phyloP scores from a whole-genome alignment of 2,888 invertebrate genomes.

The Volucella bombylans region DNA sequence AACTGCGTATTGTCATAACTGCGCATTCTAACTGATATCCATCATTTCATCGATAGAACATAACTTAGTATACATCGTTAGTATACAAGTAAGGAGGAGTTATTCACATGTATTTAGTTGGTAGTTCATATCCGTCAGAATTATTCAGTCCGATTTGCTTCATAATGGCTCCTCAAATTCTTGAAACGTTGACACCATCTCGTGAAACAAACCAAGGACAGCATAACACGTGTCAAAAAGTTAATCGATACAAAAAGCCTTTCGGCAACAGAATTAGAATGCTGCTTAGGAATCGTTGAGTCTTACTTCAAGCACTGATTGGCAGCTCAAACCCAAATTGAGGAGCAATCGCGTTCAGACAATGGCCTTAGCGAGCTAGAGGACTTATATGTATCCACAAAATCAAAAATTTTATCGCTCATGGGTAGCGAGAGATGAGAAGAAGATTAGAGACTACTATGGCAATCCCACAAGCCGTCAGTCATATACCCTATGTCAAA shows the following conservation, averaged over 20 bases:
- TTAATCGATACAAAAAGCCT: background rate
- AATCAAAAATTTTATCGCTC: slow-evolving; percentile 24
- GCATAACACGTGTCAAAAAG: background rate
- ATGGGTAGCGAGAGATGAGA: slow-evolving; percentile 2
- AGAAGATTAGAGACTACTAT: slow-evolving; percentile 4
- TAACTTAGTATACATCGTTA: too few relatives aligned
- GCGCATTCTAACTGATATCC: too few relatives aligned
- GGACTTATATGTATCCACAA: slow-evolving; percentile 14
- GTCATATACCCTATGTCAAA: slow-evolving; percentile 4
- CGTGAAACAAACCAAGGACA: background rate
- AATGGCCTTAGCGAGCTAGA: slow-evolving; percentile 16
- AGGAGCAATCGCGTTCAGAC: background rate
- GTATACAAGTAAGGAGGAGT: too few relatives aligned
- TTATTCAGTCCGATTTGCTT: too few relatives aligned
- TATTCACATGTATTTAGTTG: too few relatives aligned
- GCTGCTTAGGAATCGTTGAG: too few relatives aligned
- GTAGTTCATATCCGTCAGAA: too few relatives aligned
- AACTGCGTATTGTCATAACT: too few relatives aligned
- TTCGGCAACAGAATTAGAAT: background rate
- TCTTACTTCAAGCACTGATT: background rate
- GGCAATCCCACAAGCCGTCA: background rate
- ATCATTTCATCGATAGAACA: too few relatives aligned
- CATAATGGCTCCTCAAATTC: too few relatives aligned
- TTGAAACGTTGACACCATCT: background rate
- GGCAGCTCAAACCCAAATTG: slow-evolving; percentile 2